These are phyloP conservation scores for Lamprotornis superbus DNA, from an alignment of 2,113 vertebrate species.

Conservation along the genomic window DNA sequence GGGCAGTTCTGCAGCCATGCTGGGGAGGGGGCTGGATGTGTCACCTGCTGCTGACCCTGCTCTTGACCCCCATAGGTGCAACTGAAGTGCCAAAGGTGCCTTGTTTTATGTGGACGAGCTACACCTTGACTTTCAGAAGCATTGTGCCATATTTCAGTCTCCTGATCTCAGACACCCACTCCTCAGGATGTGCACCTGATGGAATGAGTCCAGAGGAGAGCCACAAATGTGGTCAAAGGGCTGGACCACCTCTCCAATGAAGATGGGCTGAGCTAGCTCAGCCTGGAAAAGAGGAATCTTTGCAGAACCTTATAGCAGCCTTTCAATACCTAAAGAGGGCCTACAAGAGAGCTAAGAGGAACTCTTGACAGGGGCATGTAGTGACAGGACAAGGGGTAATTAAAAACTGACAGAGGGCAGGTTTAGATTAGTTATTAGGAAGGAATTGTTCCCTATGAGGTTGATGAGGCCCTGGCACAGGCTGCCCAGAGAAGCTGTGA, in stretches of 20 bases:
- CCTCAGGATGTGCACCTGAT: neutral
- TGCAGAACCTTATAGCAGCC: neutral
- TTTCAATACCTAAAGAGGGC: neutral
- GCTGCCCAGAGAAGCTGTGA: neutral
- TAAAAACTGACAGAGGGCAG: neutral
- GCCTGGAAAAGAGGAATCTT: neutral
- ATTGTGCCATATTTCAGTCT: neutral
- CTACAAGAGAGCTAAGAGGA: neutral
- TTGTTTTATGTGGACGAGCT: neutral
- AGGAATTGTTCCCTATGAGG: neutral
- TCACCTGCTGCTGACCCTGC: neutral
- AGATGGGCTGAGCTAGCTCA: neutral
- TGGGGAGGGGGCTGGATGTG: neutral
- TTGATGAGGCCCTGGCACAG: neutral
- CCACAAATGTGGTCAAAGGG: neutral
- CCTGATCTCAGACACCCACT: neutral
- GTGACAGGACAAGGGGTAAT: neutral
- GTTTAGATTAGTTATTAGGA: neutral
- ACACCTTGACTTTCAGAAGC: neutral
- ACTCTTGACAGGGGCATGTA: neutral
- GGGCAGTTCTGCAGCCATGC: neutral
- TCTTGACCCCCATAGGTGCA: accelerated
- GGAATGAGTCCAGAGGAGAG: neutral
- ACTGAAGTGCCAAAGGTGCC: neutral
- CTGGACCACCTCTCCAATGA: neutral